Percentiles rank a stretch among this genome's conserved stretches.
Conservation (phyloP, 2,113 vertebrate genomes). For the Benitochromis conjunctus region DNA sequence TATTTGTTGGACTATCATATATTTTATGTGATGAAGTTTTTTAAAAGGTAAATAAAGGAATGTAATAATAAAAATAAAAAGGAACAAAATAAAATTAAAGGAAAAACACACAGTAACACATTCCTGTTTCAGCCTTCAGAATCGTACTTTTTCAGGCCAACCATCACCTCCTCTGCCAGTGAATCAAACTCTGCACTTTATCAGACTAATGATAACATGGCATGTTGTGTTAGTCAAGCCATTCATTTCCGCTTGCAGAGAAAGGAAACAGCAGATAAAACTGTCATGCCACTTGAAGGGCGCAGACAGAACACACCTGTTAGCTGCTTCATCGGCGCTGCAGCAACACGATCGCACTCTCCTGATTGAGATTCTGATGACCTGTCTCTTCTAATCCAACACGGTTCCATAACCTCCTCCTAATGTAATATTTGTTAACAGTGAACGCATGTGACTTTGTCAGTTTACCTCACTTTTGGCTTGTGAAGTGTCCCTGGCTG, state of each 20-base stretch:
- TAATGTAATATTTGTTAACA: conserved; percentile 31
- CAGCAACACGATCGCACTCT: neutral
- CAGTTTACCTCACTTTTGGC: conserved; percentile 20
- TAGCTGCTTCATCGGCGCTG: neutral
- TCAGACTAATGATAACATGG: conserved; percentile 42
- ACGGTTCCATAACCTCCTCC: neutral
- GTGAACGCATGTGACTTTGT: neutral
- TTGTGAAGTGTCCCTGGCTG: neutral
- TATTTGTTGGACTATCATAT: neutral
- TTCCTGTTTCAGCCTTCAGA: neutral
- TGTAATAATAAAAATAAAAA: neutral
- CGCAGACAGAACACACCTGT: conserved; percentile 3
- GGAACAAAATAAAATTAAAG: neutral
- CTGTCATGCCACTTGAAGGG: conserved; percentile 5
- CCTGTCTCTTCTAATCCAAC: conserved; percentile 44
- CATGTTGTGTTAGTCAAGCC: conserved; percentile 18
- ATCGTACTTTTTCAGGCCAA: neutral
- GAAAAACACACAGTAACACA: neutral
- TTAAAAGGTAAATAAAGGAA: neutral
- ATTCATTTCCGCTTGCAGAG: conserved; percentile 17
- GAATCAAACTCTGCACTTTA: conserved; percentile 34
- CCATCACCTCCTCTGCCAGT: neutral
- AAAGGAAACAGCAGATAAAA: conserved; percentile 41
- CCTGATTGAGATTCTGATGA: conserved; percentile 42
- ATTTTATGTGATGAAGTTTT: neutral